A percentile compares a stretch with the other conserved stretches of the same genome.
phyloP scores from a whole-genome alignment of 2,113 vertebrate species.

The Sturnira hondurensis region DNA sequence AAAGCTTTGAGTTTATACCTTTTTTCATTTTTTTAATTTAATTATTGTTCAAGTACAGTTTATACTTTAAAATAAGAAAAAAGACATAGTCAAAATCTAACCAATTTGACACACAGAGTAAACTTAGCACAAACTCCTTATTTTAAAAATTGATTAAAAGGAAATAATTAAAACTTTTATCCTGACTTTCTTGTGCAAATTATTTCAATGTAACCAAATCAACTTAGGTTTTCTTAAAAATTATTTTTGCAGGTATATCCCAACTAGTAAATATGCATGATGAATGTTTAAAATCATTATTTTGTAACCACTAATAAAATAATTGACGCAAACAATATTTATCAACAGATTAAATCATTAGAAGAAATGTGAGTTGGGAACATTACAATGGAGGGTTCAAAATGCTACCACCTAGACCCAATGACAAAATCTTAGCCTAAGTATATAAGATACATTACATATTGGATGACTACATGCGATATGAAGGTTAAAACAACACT shows the following conservation, averaged over 20 bases:
- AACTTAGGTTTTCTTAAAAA: not conserved
- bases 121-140: not conserved
- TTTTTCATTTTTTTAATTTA: no score
- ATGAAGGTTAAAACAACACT: not conserved
- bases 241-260: not conserved
- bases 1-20: not conserved
- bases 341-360: not conserved
- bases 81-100: not conserved
- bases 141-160: not conserved
- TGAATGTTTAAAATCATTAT: not conserved
- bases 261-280: not conserved
- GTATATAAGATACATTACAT: not conserved
- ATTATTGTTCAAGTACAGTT: no score
- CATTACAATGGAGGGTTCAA: not conserved
- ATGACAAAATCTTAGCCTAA: not conserved
- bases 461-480: not conserved
- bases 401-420: not conserved
- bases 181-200: not conserved
- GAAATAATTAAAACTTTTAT: not conserved
- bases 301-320: not conserved
- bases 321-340: not conserved
- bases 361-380: not conserved
- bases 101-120: not conserved
- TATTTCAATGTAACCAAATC: not conserved
- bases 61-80: not conserved